Evolutionary conservation across 2,113 vertebrate genomes (phyloP).

Genomic region (Albula goreensis): DNA sequence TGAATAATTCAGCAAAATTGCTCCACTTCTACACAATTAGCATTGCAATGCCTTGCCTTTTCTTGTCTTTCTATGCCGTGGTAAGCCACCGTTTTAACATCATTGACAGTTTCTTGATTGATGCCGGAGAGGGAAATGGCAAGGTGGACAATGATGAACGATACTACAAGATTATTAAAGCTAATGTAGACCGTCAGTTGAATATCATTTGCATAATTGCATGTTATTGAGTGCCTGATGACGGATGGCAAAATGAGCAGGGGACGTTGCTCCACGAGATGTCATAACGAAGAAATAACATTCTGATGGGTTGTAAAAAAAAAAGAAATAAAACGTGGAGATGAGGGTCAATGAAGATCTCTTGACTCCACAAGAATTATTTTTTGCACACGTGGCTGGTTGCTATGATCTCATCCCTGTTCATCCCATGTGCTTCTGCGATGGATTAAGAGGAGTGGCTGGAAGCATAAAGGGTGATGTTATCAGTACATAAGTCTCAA

Average conservation of each 20-base stretch:
- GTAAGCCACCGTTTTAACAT: background rate
- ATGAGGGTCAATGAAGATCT: background rate
- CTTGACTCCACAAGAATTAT: background rate
- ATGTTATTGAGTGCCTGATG: background rate
- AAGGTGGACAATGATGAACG: background rate
- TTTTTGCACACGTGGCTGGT: background rate
- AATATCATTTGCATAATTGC: background rate
- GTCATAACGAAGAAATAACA: background rate
- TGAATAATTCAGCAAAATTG: background rate
- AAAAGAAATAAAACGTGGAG: background rate
- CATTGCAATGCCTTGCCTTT: background rate
- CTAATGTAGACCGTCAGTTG: background rate
- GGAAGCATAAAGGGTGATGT: background rate
- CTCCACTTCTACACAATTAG: background rate
- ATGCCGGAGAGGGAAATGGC: background rate
- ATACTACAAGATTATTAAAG: conserved; percentile 19
- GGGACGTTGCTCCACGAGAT: background rate
- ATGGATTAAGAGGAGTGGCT: background rate
- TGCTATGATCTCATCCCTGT: background rate
- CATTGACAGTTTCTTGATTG: background rate
- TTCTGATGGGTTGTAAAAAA: background rate
- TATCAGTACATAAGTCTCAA: background rate
- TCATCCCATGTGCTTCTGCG: background rate
- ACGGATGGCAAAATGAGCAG: background rate
- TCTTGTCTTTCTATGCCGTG: background rate